phyloP scores from a whole-genome alignment of 1,140 invertebrate genomes.

The Chelonus insularis region DNA sequence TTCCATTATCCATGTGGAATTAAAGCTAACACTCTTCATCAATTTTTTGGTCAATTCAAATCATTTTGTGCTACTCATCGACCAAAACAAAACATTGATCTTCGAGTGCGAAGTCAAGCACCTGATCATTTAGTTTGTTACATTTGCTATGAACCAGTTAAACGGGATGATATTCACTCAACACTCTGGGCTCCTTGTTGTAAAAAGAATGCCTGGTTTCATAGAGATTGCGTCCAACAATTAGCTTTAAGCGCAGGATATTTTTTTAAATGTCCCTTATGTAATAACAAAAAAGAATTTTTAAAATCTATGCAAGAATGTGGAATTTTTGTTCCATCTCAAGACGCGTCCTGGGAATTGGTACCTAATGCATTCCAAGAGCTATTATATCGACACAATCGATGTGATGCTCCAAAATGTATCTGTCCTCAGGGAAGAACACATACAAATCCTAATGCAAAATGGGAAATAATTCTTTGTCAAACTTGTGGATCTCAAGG shows the following conservation, averaged over 20 bases:
- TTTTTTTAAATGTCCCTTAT: constrained; percentile 72
- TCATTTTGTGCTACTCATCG: constrained; percentile 67
- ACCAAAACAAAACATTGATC: constrained; percentile 59
- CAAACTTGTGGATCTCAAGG: constrained; percentile 64
- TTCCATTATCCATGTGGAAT: constrained; percentile 71
- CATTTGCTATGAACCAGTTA: constrained; percentile 64
- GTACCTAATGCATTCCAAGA: constrained; percentile 69
- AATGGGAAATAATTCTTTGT: constrained; percentile 64
- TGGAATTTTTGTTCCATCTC: constrained; percentile 69
- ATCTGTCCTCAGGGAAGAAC: constrained; percentile 63
- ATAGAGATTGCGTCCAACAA: constrained; percentile 66
- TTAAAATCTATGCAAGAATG: constrained; percentile 64
- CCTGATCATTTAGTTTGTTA: constrained; percentile 52
- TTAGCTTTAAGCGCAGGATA: constrained; percentile 68
- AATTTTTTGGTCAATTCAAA: constrained; percentile 67
- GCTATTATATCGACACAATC: constrained; percentile 62
- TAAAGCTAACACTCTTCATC: constrained; percentile 61
- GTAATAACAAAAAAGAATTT: constrained; percentile 67
- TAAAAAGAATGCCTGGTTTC: constrained; percentile 66
- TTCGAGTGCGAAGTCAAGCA: constrained; percentile 35
- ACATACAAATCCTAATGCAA: constrained; percentile 56
- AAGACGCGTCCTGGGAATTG: constrained; percentile 73
- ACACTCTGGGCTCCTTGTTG: constrained; percentile 68
- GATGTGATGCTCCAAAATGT: constrained; percentile 65
- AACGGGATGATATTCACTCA: constrained; percentile 45